These are phyloP conservation scores for Polymixis flavicincta DNA, from an alignment of 2,888 invertebrate genomes.

Conservation along the genomic window DNA sequence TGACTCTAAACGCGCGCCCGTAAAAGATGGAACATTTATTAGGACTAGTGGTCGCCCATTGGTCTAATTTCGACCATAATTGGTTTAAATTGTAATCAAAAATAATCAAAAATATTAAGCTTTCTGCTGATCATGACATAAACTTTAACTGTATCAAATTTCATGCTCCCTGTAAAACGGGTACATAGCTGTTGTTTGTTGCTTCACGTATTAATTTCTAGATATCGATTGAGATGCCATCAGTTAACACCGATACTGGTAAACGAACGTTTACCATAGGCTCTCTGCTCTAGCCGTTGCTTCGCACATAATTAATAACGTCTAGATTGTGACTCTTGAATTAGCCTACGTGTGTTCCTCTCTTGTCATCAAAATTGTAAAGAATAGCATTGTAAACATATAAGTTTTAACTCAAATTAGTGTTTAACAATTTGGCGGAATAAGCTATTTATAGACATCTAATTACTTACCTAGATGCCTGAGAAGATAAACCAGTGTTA, in stretches of 20 bases:
- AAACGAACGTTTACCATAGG: not conserved
- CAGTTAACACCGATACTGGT: too few relatives aligned
- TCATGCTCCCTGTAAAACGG: too few relatives aligned
- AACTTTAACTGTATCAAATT: too few relatives aligned
- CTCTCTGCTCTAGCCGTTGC: not conserved
- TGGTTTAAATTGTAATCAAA: too few relatives aligned
- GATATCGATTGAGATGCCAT: constrained; percentile 4
- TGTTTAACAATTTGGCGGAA: not conserved
- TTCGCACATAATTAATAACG: not conserved
- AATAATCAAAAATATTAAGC: too few relatives aligned
- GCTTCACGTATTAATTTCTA: too few relatives aligned
- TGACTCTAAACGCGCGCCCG: not conserved
- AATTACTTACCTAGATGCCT: constrained; percentile 45
- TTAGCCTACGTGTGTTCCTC: not conserved
- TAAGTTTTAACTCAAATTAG: not conserved
- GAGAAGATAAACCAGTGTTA: constrained; percentile 43
- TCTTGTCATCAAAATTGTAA: not conserved
- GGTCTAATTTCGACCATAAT: too few relatives aligned
- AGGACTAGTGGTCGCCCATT: too few relatives aligned
- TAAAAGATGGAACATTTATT: not conserved
- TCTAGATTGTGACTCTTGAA: not conserved
- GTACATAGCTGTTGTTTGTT: too few relatives aligned
- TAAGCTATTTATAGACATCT: constrained; percentile 20
- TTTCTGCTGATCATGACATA: too few relatives aligned
- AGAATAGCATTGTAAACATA: not conserved